Evolutionary conservation across 37 sponge, comb jelly and placozoan species (phyloP).

Genomic region (Eunapius fragilis): DNA sequence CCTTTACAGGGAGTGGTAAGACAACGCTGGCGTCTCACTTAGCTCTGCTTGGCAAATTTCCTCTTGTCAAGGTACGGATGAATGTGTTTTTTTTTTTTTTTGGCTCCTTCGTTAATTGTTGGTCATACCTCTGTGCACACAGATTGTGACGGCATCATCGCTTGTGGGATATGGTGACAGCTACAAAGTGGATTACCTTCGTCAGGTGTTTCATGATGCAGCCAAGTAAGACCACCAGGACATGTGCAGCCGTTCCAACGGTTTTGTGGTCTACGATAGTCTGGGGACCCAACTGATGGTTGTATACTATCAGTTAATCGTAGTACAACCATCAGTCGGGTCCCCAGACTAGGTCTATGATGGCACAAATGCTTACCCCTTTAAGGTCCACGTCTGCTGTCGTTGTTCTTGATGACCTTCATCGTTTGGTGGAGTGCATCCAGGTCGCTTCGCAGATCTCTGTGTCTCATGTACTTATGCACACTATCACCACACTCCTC

Average conservation of each 20-base stretch:
- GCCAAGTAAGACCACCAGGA: conserved; percentile 64
- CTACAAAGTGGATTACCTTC: conserved; percentile 46
- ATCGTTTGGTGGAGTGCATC: conserved; percentile 54
- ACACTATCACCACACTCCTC: conserved; percentile 69
- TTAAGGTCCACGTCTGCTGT: conserved; percentile 44
- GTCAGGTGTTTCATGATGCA: conserved; percentile 49
- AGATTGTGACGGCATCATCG: conserved; percentile 55
- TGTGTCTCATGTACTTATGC: conserved; percentile 57
- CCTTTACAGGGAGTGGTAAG: conserved; percentile 58
- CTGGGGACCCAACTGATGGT: too few species aligned
- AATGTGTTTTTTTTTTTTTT: neutral
- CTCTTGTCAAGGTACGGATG: conserved; percentile 37
- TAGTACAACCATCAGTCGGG: too few species aligned
- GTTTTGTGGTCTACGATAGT: too few species aligned
- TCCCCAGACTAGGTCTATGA: too few species aligned
- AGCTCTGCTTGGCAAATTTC: conserved; percentile 58
- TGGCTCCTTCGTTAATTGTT: neutral
- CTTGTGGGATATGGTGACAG: conserved; percentile 38
- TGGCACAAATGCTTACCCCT: neutral
- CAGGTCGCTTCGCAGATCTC: conserved; percentile 41
- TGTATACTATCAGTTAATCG: too few species aligned
- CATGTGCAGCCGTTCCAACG: too few species aligned
- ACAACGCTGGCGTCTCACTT: conserved; percentile 60
- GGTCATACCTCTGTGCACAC: too few species aligned
- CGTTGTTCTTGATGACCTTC: conserved; percentile 61